These are phyloP conservation scores for Drosophila prosaltans DNA, from an alignment of 1,140 invertebrate species.

Conservation along the genomic window DNA sequence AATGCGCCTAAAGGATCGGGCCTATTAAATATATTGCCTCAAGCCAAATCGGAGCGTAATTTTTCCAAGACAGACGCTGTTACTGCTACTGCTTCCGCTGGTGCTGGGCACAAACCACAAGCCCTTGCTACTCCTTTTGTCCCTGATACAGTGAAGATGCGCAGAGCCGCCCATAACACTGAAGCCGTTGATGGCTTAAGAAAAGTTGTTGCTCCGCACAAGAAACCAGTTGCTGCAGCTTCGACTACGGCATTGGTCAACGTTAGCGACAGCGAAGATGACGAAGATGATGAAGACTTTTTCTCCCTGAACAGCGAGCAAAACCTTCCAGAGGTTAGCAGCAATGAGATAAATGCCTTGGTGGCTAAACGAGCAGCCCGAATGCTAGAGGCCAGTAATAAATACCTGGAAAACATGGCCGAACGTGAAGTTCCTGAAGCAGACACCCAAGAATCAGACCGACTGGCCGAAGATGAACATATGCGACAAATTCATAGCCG, in stretches of 20 bases:
- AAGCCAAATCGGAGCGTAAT: conserved; percentile 84
- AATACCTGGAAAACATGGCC: conserved; percentile 44
- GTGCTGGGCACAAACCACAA: background rate
- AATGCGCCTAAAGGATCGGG: conserved; percentile 75
- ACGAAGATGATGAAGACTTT: conserved; percentile 82
- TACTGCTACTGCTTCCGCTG: background rate
- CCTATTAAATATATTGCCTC: conserved; percentile 84
- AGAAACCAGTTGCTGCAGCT: conserved; percentile 21
- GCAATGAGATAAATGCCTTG: conserved; percentile 70
- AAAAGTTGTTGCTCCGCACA: conserved; percentile 12
- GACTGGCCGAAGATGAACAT: conserved; percentile 38
- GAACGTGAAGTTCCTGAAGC: conserved; percentile 27
- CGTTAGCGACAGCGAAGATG: conserved; percentile 83
- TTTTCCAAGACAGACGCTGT: conserved; percentile 50
- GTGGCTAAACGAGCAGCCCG: conserved; percentile 74
- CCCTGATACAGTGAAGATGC: conserved; percentile 70
- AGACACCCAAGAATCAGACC: conserved; percentile 21
- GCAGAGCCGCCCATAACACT: conserved; percentile 71
- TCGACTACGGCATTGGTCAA: conserved; percentile 17
- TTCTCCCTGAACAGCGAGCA: conserved; percentile 84
- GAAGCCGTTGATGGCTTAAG: conserved; percentile 63
- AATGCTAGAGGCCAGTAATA: conserved; percentile 64
- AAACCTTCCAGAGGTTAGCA: conserved; percentile 75
- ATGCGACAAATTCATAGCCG: conserved; percentile 51
- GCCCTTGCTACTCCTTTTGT: conserved; percentile 52